Percentiles rank a stretch among this genome's conserved stretches.
phyloP scores from a whole-genome alignment of 2,888 invertebrate species.

The Belgica antarctica region DNA sequence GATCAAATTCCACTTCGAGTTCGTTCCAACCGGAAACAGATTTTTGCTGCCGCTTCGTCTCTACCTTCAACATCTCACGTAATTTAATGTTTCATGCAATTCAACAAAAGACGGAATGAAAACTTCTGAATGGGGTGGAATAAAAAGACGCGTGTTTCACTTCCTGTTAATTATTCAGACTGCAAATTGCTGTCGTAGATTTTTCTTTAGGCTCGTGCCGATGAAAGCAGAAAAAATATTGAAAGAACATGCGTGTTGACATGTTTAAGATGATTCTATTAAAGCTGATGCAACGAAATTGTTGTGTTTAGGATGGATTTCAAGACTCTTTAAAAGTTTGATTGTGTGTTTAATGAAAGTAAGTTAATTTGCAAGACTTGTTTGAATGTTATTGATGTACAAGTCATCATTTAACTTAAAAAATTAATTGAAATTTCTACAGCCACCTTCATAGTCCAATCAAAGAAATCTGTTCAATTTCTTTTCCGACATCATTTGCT shows the following conservation, averaged over 20 bases:
- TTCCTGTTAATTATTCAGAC: conserved; percentile 55
- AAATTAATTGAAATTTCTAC: not conserved
- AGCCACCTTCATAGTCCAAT: not conserved
- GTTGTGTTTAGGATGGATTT: too few species aligned
- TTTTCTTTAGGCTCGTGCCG: conserved; percentile 14
- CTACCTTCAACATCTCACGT: conserved; percentile 10
- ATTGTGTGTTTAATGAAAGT: too few species aligned
- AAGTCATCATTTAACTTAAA: not conserved
- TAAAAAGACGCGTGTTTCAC: conserved; percentile 52
- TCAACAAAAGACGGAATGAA: not conserved
- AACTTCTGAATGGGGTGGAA: conserved; percentile 29
- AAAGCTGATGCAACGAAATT: too few species aligned
- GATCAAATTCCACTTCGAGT: conserved; percentile 18
- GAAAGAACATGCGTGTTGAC: conserved; percentile 42
- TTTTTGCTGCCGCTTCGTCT: not conserved
- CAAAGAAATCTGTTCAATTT: too few species aligned
- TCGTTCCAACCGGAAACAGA: conserved; percentile 26
- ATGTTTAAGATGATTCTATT: conserved; percentile 1
- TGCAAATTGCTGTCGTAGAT: conserved; percentile 41
- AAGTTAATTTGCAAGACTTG: too few species aligned
- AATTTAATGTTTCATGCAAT: conserved; percentile 20
- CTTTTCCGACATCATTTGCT: not conserved
- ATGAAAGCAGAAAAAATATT: not conserved
- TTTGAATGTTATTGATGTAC: too few species aligned
- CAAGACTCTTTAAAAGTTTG: too few species aligned